phyloP scores from a whole-genome alignment of 2,797 vertebrate genomes.

The Syngnathus acus region DNA sequence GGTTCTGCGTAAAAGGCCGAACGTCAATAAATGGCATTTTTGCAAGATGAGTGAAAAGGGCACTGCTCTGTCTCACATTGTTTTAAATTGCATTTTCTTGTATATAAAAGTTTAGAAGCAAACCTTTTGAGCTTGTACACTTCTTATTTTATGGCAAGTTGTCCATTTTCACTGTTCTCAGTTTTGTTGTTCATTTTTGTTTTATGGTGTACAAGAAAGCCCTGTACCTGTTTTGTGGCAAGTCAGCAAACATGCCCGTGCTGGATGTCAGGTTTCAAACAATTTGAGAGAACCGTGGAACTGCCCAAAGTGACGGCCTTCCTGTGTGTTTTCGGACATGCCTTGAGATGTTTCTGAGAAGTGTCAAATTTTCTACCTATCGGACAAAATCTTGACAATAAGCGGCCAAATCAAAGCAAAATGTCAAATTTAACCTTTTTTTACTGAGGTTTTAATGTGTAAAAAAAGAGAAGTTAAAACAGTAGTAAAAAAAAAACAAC shows the following conservation, averaged over 20 bases:
- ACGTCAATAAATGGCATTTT: background rate
- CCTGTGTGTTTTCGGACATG: too few species aligned
- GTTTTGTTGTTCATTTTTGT: too few species aligned
- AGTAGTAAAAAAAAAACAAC: slow-evolving; percentile 16
- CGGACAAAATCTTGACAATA: background rate
- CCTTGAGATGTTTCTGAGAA: too few species aligned
- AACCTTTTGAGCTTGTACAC: background rate
- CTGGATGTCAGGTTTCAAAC: too few species aligned
- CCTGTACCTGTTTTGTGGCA: background rate
- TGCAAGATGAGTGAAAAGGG: background rate
- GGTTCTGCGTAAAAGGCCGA: background rate
- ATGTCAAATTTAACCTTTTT: slow-evolving; percentile 10
- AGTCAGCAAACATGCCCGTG: too few species aligned
- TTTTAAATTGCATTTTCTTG: background rate
- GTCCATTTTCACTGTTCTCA: background rate
- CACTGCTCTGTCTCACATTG: background rate
- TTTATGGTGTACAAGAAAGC: too few species aligned
- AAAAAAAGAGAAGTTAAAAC: slow-evolving; percentile 16
- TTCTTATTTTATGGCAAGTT: background rate
- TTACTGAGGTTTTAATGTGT: slow-evolving; percentile 46
- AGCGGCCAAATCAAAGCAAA: background rate
- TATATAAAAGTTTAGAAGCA: background rate
- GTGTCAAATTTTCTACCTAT: background rate
- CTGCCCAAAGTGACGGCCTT: too few species aligned
- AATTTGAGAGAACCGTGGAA: too few species aligned